Evolutionary conservation across 2,797 vertebrate genomes (phyloP).

Genomic region (Lutra lutra): DNA sequence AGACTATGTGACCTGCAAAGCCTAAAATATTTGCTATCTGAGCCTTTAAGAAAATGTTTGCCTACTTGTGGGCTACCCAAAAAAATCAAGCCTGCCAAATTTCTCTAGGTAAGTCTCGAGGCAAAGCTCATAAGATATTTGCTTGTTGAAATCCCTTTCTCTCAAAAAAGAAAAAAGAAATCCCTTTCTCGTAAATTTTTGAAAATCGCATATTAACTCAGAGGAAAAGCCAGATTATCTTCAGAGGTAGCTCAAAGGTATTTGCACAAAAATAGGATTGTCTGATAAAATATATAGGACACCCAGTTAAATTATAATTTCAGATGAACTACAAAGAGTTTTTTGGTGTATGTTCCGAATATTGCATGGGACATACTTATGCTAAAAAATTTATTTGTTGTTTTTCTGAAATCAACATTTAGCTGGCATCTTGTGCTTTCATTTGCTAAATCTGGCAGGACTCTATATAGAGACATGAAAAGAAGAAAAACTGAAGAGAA

Average conservation of each 20-base stretch:
- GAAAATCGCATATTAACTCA: slow-evolving; percentile 31
- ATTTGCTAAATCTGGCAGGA: background rate
- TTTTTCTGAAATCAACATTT: slow-evolving; percentile 42
- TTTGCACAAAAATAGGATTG: background rate
- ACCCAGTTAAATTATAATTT: slow-evolving; percentile 27
- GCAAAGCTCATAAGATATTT: background rate
- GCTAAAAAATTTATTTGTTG: background rate
- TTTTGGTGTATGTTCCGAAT: background rate
- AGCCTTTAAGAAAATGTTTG: background rate
- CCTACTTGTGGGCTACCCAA: background rate
- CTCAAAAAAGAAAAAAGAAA: background rate
- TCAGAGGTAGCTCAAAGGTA: background rate
- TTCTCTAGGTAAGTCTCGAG: background rate
- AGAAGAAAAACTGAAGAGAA: background rate
- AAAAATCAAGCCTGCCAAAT: background rate
- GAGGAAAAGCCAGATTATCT: slow-evolving; percentile 26
- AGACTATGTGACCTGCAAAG: background rate
- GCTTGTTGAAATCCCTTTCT: background rate
- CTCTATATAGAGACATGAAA: background rate
- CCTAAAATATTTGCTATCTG: background rate
- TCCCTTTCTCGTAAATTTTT: background rate
- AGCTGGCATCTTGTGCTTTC: background rate
- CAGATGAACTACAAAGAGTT: background rate
- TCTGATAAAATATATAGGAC: background rate
- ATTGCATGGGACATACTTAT: background rate